Base-by-base conservation (phyloP, 1,140 invertebrate species). In the Harpegnathos saltator region DNA sequence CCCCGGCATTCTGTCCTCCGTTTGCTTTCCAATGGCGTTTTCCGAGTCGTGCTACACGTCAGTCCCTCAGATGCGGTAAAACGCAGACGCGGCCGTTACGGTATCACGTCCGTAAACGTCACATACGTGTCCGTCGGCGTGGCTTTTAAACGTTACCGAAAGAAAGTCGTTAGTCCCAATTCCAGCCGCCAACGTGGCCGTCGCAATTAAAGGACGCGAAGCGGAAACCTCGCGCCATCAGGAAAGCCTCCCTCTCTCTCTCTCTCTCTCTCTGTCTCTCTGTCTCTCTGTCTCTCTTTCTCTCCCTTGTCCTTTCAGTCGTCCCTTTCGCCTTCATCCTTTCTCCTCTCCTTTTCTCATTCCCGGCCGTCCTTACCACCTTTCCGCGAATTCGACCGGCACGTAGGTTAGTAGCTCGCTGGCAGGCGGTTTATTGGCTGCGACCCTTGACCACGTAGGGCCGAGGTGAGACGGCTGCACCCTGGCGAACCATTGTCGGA, bases 341-440 rank as follows among this genome's bases (percentile, higher is more conserved):
- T 11, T 44, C 38, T 9, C 15, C 33, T 56, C n/a, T 15, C 52
- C 59, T 29, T 48, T 22, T 58, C 12, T 19, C 38, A 48, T 17
- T 58, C 65, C 48, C 38, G 22, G 33, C 33, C 69, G 48, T 66
- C 33, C 33, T 63, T 83, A 22, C 48, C 68, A 38, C 52, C 61
- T 44, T 66, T 54, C 19, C 73, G 74, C 56, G 56, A 44, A 66
- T 75, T 86, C 82, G 61, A 50, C 33, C 81, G 29, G 38, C 82
- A 29, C 29, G 50, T 75, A 63, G 29, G 58, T 56, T 73, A 65
- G 59, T 44, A 75, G 38, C 50, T 15, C 14, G 54, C 22, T 44
- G 69, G 54, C 63, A 59, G 24, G 38, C 38, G 24, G 72, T 85
- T 89, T 87, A 89, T 78, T 86, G 84, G 87, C 62, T 78, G 54